These are phyloP conservation scores for Trachemys scripta DNA, from an alignment of 2,113 vertebrate species.

Conservation along the genomic window DNA sequence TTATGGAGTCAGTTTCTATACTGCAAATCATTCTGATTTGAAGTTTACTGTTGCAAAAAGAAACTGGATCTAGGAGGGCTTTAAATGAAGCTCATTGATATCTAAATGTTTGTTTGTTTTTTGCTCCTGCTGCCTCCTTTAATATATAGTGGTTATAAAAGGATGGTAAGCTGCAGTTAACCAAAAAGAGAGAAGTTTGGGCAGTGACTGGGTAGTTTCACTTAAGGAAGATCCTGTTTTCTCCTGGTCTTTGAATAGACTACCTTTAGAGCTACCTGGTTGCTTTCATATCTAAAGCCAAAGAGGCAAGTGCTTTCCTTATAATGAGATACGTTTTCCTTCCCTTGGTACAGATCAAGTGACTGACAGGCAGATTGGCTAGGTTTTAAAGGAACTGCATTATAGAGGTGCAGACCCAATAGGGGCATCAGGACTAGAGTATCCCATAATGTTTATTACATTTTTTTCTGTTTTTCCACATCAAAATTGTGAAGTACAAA, in stretches of 20 bases:
- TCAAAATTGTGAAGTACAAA: not conserved
- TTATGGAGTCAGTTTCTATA: not conserved
- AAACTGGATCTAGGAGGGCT: not conserved
- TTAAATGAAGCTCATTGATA: not conserved
- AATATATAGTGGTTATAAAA: fast-evolving
- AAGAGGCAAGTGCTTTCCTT: not conserved
- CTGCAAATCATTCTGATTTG: not conserved
- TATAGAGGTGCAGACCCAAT: not conserved
- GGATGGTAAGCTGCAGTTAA: not conserved
- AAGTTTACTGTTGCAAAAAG: fast-evolving
- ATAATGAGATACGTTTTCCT: not conserved
- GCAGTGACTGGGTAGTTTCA: not conserved
- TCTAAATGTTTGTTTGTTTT: not conserved
- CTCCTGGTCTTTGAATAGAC: not conserved
- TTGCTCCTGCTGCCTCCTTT: not conserved
- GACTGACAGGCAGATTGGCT: not conserved
- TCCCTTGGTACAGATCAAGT: not conserved
- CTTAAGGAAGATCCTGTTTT: not conserved
- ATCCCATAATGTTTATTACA: not conserved
- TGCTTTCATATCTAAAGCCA: not conserved
- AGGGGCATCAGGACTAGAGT: not conserved
- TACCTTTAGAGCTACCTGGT: not conserved
- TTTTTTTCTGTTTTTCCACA: not conserved
- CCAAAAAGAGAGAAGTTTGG: not conserved
- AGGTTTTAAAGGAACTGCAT: not conserved